Conservation (phyloP, 2,888 invertebrate species). For the Agriopis leucophaearia region DNA sequence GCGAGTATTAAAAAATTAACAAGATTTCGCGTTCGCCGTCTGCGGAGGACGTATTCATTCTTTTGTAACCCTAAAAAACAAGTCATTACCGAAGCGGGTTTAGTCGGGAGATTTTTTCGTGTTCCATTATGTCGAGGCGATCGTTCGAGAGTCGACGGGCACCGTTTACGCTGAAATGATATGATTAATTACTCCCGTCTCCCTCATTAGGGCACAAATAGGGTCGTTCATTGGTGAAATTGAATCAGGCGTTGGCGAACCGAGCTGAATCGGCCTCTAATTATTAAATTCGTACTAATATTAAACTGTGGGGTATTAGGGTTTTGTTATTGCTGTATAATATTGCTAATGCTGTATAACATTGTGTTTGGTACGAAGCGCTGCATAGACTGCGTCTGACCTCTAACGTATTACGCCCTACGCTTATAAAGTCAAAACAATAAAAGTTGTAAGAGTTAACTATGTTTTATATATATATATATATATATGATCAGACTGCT, state of each 20-base stretch:
- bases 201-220: slow-evolving; percentile 84
- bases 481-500: background rate
- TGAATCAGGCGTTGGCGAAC: slow-evolving; percentile 74
- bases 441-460: background rate
- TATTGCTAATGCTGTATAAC: background rate
- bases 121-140: slow-evolving; percentile 80
- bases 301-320: slow-evolving; percentile 48
- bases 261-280: slow-evolving; percentile 76
- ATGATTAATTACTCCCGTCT: slow-evolving; percentile 84
- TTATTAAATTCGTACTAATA: slow-evolving; percentile 72
- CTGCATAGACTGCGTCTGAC: too few species aligned
- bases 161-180: slow-evolving; percentile 82
- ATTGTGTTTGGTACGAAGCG: too few species aligned
- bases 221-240: slow-evolving; percentile 83
- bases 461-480: background rate
- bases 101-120: slow-evolving; percentile 79
- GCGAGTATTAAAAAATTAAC: slow-evolving; percentile 78
- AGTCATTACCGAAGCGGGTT: slow-evolving; percentile 84
- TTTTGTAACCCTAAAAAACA: slow-evolving; percentile 85
- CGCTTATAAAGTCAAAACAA: background rate
- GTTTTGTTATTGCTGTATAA: slow-evolving; percentile 25
- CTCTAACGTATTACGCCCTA: too few species aligned
- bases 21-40: slow-evolving; percentile 74
- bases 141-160: slow-evolving; percentile 71
- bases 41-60: slow-evolving; percentile 83